These are phyloP conservation scores for Mactra quadrangularis DNA, from an alignment of 1,140 invertebrate species.

Conservation along the genomic window DNA sequence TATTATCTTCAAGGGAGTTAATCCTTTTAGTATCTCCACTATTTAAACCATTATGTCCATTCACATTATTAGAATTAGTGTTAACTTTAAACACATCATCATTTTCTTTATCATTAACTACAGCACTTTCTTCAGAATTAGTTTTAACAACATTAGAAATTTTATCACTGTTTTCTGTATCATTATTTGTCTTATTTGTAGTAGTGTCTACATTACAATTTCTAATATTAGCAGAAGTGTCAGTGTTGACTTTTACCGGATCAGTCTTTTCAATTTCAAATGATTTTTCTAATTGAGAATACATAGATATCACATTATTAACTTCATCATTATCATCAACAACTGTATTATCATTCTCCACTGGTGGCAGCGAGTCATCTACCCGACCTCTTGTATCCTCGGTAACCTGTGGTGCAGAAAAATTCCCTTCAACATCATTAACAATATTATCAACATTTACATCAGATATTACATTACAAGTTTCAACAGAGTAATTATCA, in stretches of 20 bases:
- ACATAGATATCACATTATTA: slow-evolving; percentile 50
- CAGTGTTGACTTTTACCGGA: too few relatives aligned
- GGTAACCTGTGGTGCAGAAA: slow-evolving; percentile 39
- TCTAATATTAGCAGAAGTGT: slow-evolving; percentile 6
- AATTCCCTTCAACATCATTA: slow-evolving; percentile 17
- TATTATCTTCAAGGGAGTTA: background rate
- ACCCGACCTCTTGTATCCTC: slow-evolving; percentile 35
- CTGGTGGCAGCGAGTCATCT: background rate
- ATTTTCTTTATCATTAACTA: background rate
- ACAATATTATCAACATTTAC: background rate
- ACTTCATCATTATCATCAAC: slow-evolving; percentile 17
- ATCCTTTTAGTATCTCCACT: too few relatives aligned
- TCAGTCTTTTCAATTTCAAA: slow-evolving; percentile 4
- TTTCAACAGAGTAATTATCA: background rate
- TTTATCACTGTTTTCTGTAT: background rate
- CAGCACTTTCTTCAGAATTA: background rate
- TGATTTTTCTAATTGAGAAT: slow-evolving; percentile 56
- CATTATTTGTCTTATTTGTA: slow-evolving; percentile 27
- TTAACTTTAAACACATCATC: background rate
- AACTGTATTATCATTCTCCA: background rate
- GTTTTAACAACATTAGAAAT: background rate
- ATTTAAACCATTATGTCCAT: too few relatives aligned
- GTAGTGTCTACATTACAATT: background rate
- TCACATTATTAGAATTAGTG: too few relatives aligned
- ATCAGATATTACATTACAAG: background rate